A percentile compares a stretch with the other conserved stretches of the same genome.
These are phyloP conservation scores for Illadopsis cleaveri DNA, from an alignment of 2,113 vertebrate genomes.

Conservation along the genomic window DNA sequence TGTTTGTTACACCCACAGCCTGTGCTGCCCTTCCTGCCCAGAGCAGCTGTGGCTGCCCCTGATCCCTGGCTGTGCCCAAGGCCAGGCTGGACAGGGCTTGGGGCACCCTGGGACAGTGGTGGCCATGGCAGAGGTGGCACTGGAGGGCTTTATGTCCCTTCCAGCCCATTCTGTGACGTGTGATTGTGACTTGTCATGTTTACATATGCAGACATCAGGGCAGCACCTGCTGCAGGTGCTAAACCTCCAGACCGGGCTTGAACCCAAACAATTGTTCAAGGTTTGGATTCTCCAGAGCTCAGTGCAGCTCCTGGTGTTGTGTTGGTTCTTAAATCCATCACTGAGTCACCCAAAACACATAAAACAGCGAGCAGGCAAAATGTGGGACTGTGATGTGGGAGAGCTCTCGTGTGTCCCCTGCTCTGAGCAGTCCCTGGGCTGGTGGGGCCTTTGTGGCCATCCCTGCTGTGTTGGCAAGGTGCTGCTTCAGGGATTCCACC, in stretches of 20 bases:
- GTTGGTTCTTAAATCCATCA: background rate
- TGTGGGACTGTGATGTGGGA: background rate
- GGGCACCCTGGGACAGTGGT: background rate
- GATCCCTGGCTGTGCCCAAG: background rate
- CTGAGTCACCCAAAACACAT: background rate
- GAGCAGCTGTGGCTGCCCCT: background rate
- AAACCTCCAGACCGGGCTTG: background rate
- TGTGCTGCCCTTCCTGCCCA: background rate
- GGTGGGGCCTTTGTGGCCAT: background rate
- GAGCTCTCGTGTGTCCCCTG: background rate
- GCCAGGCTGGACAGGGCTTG: background rate
- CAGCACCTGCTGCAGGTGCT: background rate
- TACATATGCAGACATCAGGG: accelerated
- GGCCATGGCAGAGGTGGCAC: background rate
- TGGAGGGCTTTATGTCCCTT: background rate
- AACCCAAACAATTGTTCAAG: background rate
- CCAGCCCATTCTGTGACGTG: background rate
- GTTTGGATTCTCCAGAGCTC: background rate
- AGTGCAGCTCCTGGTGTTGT: background rate
- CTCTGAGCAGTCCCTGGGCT: background rate
- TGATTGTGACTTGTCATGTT: background rate
- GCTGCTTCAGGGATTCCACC: background rate
- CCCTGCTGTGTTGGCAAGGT: background rate
- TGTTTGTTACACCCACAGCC: background rate
- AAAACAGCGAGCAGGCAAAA: background rate